Conservation (phyloP, 2,113 vertebrate species). For the Microcebus griseorufus region DNA sequence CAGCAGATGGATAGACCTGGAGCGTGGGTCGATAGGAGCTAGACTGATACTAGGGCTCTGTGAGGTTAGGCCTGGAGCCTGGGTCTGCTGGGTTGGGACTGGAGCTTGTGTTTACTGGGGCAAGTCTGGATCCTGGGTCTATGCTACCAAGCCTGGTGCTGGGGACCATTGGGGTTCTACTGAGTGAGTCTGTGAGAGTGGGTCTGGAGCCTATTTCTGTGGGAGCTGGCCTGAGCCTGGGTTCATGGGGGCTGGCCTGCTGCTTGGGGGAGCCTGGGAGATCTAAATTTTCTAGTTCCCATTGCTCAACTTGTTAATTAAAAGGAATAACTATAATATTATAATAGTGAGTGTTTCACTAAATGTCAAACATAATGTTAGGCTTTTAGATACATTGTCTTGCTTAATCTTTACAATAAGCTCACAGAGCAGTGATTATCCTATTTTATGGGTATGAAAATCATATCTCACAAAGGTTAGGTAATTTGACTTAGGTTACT, state of each 20-base stretch:
- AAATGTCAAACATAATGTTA: neutral
- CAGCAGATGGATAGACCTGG: neutral
- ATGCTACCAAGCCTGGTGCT: rapidly evolving
- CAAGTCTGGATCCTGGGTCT: neutral
- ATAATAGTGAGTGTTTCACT: neutral
- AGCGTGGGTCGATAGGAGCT: neutral
- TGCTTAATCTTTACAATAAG: neutral
- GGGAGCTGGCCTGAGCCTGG: too few species aligned
- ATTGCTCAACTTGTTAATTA: neutral
- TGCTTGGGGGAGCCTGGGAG: neutral
- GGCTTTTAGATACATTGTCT: neutral
- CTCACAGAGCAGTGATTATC: neutral
- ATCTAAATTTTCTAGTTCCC: neutral
- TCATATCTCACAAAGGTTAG: neutral
- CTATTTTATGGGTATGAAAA: neutral
- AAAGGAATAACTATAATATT: neutral
- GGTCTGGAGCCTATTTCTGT: neutral
- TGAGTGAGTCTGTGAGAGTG: neutral
- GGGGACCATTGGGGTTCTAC: too few species aligned
- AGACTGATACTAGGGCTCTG: neutral
- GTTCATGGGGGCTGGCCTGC: neutral
- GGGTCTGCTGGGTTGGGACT: neutral
- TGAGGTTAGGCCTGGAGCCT: neutral
- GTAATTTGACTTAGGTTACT: neutral
- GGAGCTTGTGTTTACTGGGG: neutral